Evolutionary conservation across 2,888 invertebrate genomes (phyloP).

Genomic region (Melikaiella ostensackeni): DNA sequence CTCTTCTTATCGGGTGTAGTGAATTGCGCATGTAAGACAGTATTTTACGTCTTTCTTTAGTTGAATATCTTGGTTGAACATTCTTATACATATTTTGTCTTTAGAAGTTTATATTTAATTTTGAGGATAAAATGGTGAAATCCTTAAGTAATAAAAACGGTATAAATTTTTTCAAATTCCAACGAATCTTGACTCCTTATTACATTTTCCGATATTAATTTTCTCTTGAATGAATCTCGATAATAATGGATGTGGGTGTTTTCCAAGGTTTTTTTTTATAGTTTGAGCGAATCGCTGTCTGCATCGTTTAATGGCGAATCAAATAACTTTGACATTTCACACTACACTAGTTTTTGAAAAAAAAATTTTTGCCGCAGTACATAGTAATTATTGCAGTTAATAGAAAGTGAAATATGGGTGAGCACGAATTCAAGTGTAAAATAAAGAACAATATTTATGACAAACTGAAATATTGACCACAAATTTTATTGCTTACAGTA

Average conservation of each 20-base stretch:
- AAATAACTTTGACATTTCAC: constrained; percentile 9
- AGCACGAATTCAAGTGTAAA: neutral
- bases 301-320: neutral
- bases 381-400: neutral
- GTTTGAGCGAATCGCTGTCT: neutral
- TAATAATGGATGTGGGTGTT: constrained; percentile 10
- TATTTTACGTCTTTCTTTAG: no score
- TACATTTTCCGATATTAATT: neutral
- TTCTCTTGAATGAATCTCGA: neutral
- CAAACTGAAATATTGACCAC: neutral
- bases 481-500: neutral
- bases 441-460: neutral
- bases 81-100: no score
- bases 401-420: neutral
- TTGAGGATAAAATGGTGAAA: no score
- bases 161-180: no score
- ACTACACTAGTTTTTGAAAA: neutral
- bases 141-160: no score
- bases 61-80: no score
- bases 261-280: constrained; percentile 2
- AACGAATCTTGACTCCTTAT: neutral
- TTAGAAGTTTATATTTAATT: no score
- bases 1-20: no score
- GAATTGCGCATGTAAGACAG: no score
- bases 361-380: neutral